A percentile compares a stretch with the other conserved stretches of the same genome.
These are phyloP conservation scores for Chaitophorus viminalis DNA, from an alignment of 2,888 invertebrate species.

Conservation along the genomic window DNA sequence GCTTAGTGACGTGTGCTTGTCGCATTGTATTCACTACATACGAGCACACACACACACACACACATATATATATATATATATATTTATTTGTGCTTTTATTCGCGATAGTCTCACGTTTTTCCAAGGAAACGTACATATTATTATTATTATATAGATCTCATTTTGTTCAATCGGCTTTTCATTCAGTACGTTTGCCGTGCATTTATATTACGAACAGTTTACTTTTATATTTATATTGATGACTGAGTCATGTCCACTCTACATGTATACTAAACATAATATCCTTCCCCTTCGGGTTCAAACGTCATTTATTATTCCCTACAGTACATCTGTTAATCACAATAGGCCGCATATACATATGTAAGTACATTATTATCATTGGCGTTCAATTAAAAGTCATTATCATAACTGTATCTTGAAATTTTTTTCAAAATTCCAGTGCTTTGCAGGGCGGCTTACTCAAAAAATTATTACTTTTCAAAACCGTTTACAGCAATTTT, in stretches of 20 bases:
- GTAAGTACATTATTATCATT: no score
- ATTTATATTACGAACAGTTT: background rate
- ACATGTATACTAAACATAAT: background rate
- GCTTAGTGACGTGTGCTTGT: background rate
- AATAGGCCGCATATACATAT: background rate
- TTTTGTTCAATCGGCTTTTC: constrained; percentile 41
- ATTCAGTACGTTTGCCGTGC: constrained; percentile 19
- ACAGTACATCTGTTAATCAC: background rate
- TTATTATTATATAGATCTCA: background rate
- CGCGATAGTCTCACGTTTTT: constrained; percentile 4
- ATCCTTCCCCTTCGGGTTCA: background rate
- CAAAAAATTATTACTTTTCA: no score
- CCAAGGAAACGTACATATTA: background rate
- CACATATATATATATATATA: background rate
- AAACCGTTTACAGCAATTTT: no score
- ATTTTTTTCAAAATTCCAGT: no score
- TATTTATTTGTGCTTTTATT: no score
- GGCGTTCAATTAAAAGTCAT: no score
- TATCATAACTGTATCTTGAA: no score
- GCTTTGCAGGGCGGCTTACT: no score
- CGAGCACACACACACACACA: background rate
- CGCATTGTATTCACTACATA: background rate
- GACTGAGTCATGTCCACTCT: constrained; percentile 29
- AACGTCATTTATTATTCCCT: background rate
- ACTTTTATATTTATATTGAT: background rate